These are phyloP conservation scores for Tetramorium alpestre DNA, from an alignment of 1,140 invertebrate species.

Conservation along the genomic window DNA sequence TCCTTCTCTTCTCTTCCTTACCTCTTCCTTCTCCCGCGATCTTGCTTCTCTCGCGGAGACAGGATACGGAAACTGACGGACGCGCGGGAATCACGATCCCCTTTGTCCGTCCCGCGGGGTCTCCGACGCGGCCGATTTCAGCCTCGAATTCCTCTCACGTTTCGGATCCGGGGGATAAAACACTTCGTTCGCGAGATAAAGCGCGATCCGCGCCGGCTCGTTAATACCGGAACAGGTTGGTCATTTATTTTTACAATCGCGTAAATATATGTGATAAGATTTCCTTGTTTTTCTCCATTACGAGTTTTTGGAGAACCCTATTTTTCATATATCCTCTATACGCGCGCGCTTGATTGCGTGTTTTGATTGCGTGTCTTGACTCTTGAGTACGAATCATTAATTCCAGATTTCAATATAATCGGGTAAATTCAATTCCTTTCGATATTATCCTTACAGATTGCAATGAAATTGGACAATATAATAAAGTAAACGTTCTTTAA, in stretches of 20 bases:
- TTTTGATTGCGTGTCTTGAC: not conserved
- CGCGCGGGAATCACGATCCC: slow-evolving; percentile 73
- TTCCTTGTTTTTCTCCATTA: not conserved
- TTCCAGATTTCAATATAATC: not conserved
- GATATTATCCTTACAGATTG: not conserved
- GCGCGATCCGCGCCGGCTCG: slow-evolving; percentile 63
- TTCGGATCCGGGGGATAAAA: slow-evolving; percentile 71
- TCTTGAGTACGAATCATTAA: not conserved
- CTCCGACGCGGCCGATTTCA: slow-evolving; percentile 66
- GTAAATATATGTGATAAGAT: slow-evolving; percentile 28
- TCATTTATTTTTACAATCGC: slow-evolving; percentile 28
- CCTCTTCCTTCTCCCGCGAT: slow-evolving; percentile 74
- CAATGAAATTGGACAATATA: not conserved
- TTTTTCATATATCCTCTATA: not conserved
- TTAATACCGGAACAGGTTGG: slow-evolving; percentile 60
- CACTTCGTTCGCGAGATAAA: slow-evolving; percentile 60
- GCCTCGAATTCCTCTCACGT: slow-evolving; percentile 72
- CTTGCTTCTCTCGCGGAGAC: slow-evolving; percentile 77
- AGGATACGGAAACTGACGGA: slow-evolving; percentile 74
- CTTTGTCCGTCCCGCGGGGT: slow-evolving; percentile 72
- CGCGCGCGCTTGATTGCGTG: too few relatives aligned
- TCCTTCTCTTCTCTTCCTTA: slow-evolving; percentile 22
- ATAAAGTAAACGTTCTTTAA: not conserved
- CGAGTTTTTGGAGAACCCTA: not conserved
- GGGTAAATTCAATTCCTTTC: not conserved